These are phyloP conservation scores for Rhingia campestris DNA, from an alignment of 2,888 invertebrate species.

Conservation along the genomic window DNA sequence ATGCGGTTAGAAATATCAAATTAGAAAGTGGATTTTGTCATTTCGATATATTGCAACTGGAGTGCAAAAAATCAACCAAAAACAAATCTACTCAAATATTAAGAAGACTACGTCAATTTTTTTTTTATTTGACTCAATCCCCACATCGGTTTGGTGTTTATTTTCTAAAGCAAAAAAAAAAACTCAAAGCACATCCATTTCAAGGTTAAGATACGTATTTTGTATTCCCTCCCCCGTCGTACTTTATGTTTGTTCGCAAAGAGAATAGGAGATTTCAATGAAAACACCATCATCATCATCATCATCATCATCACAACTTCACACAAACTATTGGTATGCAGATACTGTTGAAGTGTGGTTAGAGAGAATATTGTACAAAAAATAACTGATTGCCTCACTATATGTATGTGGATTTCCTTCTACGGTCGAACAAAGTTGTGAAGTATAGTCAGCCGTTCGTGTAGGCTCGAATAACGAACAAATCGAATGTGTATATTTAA, in stretches of 20 bases:
- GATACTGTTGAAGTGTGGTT: constrained; percentile 52
- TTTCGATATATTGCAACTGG: constrained; percentile 12
- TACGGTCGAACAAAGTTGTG: constrained; percentile 62
- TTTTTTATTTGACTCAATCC: constrained; percentile 5
- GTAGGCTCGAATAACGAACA: constrained; percentile 62
- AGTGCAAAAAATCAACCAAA: constrained; percentile 3
- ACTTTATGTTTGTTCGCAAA: constrained; percentile 1
- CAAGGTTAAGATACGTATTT: constrained; percentile 56
- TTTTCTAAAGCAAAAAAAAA: constrained; percentile 47
- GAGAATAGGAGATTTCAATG: constrained; percentile 25
- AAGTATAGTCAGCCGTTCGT: constrained; percentile 44
- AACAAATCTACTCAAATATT: constrained; percentile 12
- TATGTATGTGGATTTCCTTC: constrained; percentile 60
- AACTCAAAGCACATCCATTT: constrained; percentile 35
- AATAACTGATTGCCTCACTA: constrained; percentile 55
- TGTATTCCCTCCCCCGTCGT: constrained; percentile 1
- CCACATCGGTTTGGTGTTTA: constrained; percentile 29
- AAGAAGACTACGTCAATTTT: constrained; percentile 1
- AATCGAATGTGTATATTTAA: constrained; percentile 36
- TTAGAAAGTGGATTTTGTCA: constrained; percentile 43
- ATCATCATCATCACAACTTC: constrained; percentile 51
- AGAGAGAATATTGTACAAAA: constrained; percentile 44
- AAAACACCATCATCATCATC: constrained; percentile 55
- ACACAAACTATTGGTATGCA: constrained; percentile 56
- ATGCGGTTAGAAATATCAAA: constrained; percentile 40